A percentile compares a stretch with the other conserved stretches of the same genome.
Conservation (phyloP, 2,888 invertebrate species). For the Piscicola geometra region DNA sequence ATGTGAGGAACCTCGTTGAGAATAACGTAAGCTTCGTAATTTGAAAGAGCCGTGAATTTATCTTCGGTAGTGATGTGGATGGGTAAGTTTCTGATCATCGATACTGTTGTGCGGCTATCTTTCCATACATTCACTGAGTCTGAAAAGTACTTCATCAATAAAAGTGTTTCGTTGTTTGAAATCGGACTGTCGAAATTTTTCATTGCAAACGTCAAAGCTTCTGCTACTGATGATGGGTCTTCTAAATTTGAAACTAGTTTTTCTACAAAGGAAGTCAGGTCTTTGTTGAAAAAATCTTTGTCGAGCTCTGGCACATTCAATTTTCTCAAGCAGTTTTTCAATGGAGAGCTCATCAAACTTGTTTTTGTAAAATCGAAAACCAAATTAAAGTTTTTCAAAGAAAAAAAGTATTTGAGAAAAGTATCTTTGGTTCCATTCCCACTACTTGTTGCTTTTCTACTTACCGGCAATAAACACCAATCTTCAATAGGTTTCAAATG, state of each 20-base stretch:
- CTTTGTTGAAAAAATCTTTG: slow-evolving; percentile 39
- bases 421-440: not conserved
- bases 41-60: slow-evolving; percentile 38
- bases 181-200: slow-evolving; percentile 20
- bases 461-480: slow-evolving; percentile 43
- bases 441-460: not conserved
- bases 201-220: slow-evolving; percentile 33
- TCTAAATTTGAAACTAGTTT: slow-evolving; percentile 41
- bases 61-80: slow-evolving; percentile 42
- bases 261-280: slow-evolving; percentile 33
- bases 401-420: not conserved
- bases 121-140: slow-evolving; percentile 41
- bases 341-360: slow-evolving; percentile 41
- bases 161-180: slow-evolving; percentile 38
- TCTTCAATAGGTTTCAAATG: slow-evolving; percentile 40
- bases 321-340: slow-evolving; percentile 41
- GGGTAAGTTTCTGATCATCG: slow-evolving; percentile 40
- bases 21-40: slow-evolving; percentile 40
- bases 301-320: slow-evolving; percentile 43
- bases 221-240: slow-evolving; percentile 39
- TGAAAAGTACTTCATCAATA: slow-evolving; percentile 44
- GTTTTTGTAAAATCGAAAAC: slow-evolving; percentile 43
- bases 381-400: slow-evolving; percentile 32
- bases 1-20: slow-evolving; percentile 42
- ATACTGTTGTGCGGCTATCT: slow-evolving; percentile 27